These are phyloP conservation scores for Oncopeltus fasciatus DNA, from an alignment of 1,140 invertebrate genomes.

Conservation along the genomic window DNA sequence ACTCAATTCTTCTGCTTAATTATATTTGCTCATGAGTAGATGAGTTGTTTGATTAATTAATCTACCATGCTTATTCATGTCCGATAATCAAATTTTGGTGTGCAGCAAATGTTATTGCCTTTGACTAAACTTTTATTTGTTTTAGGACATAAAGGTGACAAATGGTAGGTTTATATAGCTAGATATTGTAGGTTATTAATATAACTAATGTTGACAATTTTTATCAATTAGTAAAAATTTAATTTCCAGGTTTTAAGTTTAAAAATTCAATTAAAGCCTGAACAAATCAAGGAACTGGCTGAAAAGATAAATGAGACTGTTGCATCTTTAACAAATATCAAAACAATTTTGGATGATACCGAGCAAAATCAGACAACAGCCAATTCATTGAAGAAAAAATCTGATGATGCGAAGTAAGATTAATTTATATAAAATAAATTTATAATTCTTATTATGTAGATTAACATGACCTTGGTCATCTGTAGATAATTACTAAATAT, in stretches of 20 bases:
- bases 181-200: too few species aligned
- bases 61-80: too few species aligned
- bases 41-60: too few species aligned
- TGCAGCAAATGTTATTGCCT: too few species aligned
- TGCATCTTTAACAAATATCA: constrained; percentile 72
- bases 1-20: too few species aligned
- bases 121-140: too few species aligned
- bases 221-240: too few species aligned
- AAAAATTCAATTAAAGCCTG: constrained; percentile 56
- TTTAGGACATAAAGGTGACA: too few species aligned
- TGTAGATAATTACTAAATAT: not conserved
- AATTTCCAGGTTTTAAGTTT: constrained; percentile 20
- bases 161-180: too few species aligned
- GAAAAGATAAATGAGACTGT: constrained; percentile 73
- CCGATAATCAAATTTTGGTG: too few species aligned
- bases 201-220: too few species aligned
- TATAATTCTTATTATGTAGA: not conserved
- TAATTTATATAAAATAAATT: not conserved
- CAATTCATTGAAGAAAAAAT: constrained; percentile 54
- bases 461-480: not conserved
- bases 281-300: constrained; percentile 72
- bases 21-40: too few species aligned
- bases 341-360: constrained; percentile 75
- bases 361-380: constrained; percentile 59
- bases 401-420: constrained; percentile 57